These are phyloP conservation scores for Noctua comes DNA, from an alignment of 2,888 invertebrate species.

Conservation along the genomic window DNA sequence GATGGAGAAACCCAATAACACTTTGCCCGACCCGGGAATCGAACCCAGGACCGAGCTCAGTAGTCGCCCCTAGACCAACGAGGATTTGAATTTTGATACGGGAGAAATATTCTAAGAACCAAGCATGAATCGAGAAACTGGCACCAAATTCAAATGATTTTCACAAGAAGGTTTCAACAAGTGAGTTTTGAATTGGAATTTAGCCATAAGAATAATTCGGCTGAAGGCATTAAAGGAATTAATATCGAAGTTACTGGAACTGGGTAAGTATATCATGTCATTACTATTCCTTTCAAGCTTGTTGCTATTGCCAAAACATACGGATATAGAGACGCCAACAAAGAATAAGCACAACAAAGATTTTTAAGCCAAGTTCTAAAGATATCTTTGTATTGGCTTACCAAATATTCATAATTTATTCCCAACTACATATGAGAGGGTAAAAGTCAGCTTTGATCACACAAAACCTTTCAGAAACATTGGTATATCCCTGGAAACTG, in stretches of 20 bases:
- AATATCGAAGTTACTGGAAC: slow-evolving; percentile 11
- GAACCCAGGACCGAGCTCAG: no score
- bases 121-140: neutral
- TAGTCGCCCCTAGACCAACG: no score
- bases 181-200: slow-evolving; percentile 39
- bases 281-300: slow-evolving; percentile 38
- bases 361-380: neutral
- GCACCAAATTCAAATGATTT: slow-evolving; percentile 8
- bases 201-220: slow-evolving; percentile 5
- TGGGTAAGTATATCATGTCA: slow-evolving; percentile 28
- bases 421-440: neutral
- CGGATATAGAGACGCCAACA: neutral
- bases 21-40: no score
- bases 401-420: neutral
- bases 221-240: neutral
- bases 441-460: slow-evolving; percentile 11
- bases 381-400: neutral
- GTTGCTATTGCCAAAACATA: slow-evolving; percentile 27
- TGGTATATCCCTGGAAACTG: neutral
- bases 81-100: neutral
- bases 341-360: neutral
- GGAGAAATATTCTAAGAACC: neutral
- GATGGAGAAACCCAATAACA: no score
- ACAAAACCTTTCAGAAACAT: slow-evolving; percentile 20
- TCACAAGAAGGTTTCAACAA: slow-evolving; percentile 40